A percentile compares a stretch with the other conserved stretches of the same genome.
These are phyloP conservation scores for Ennomos quercinarius DNA, from an alignment of 2,888 invertebrate species.

Conservation along the genomic window DNA sequence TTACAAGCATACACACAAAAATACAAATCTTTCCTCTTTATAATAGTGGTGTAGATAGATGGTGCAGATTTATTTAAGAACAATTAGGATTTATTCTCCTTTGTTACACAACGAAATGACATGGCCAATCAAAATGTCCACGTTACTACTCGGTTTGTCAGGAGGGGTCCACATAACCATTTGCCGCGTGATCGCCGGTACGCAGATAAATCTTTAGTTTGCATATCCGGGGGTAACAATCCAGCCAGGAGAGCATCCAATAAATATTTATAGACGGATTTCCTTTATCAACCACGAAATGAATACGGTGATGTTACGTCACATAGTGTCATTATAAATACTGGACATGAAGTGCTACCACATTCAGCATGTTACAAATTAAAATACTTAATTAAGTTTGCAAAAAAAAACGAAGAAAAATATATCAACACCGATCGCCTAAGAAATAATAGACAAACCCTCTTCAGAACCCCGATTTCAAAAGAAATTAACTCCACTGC, in stretches of 20 bases:
- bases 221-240: constrained; percentile 46
- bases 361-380: too few relatives aligned
- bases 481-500: constrained; percentile 60
- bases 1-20: too few relatives aligned
- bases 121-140: not conserved
- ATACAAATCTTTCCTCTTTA: too few relatives aligned
- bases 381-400: too few relatives aligned
- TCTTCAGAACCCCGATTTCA: constrained; percentile 50
- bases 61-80: too few relatives aligned
- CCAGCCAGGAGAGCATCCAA: constrained; percentile 35
- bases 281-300: constrained; percentile 39
- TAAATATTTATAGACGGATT: constrained; percentile 51
- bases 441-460: constrained; percentile 8
- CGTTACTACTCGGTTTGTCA: constrained; percentile 1
- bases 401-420: too few relatives aligned
- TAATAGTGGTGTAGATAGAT: too few relatives aligned
- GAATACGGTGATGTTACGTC: not conserved
- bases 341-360: too few relatives aligned
- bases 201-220: constrained; percentile 54
- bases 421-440: not conserved
- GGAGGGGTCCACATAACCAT: constrained; percentile 38
- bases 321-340: too few relatives aligned
- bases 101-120: too few relatives aligned
- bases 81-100: too few relatives aligned
- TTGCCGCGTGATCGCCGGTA: constrained; percentile 48